Percentiles rank a stretch among this genome's conserved stretches.
Evolutionary conservation across 1,140 invertebrate genomes (phyloP).

Genomic region (Apis mellifera): Amel_HAv3.1 CM009936.2:5230501-5231000

Average conservation of each 20-base stretch:
- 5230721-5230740: constrained; percentile 77
- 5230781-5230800: constrained; percentile 77
- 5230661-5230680: constrained; percentile 73
- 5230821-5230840: not conserved
- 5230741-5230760: constrained; percentile 76
- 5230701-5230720: constrained; percentile 76
- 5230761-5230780: constrained; percentile 75
- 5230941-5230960: no score
- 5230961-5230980: no score
- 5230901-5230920: no score
- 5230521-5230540: not conserved
- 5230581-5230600: constrained; percentile 20
- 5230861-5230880: no score
- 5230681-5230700: constrained; percentile 79
- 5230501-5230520: not conserved
- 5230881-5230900: no score
- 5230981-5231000: no score
- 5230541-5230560: constrained; percentile 44
- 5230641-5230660: constrained; percentile 68
- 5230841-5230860: no score
- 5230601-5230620: constrained; percentile 53
- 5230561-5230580: constrained; percentile 31
- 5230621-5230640: constrained; percentile 68
- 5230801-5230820: constrained; percentile 78
- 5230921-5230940: no score